A percentile compares a stretch with the other conserved stretches of the same genome.
Evolutionary conservation across 2,113 vertebrate genomes (phyloP).

Genomic region (Oncorhynchus tshawytscha): DNA sequence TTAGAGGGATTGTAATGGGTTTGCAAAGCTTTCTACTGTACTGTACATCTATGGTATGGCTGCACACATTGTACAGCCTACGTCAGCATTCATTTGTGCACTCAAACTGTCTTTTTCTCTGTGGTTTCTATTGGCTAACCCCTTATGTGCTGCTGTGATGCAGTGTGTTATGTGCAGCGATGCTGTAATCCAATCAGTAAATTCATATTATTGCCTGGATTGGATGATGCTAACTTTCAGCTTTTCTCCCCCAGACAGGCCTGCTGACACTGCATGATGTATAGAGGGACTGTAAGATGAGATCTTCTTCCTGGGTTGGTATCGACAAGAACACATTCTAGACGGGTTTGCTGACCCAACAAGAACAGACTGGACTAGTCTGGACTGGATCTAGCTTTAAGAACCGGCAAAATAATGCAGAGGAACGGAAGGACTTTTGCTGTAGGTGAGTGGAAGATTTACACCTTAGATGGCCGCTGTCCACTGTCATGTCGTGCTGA

Average conservation of each 20-base stretch:
- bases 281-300: background rate
- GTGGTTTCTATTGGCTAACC: constrained; percentile 46
- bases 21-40: too few relatives aligned
- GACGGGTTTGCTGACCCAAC: constrained; percentile 20
- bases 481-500: too few relatives aligned
- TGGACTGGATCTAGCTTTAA: background rate
- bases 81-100: background rate
- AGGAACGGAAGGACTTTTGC: background rate
- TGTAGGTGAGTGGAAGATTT: background rate
- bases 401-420: background rate
- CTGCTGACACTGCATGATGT: background rate
- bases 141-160: background rate
- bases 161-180: constrained; percentile 1
- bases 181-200: constrained; percentile 61
- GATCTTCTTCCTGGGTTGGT: constrained; percentile 36
- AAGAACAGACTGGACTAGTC: background rate
- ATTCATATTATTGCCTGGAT: constrained; percentile 42
- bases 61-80: background rate
- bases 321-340: constrained; percentile 55
- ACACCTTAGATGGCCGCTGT: too few relatives aligned
- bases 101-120: constrained; percentile 14
- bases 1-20: too few relatives aligned
- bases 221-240: constrained; percentile 25
- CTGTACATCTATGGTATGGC: background rate
- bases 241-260: constrained; percentile 8